Percentiles rank a stretch among this genome's conserved stretches.
Evolutionary conservation across 2,888 invertebrate genomes (phyloP).

Genomic region (Gerris lacustris): DNA sequence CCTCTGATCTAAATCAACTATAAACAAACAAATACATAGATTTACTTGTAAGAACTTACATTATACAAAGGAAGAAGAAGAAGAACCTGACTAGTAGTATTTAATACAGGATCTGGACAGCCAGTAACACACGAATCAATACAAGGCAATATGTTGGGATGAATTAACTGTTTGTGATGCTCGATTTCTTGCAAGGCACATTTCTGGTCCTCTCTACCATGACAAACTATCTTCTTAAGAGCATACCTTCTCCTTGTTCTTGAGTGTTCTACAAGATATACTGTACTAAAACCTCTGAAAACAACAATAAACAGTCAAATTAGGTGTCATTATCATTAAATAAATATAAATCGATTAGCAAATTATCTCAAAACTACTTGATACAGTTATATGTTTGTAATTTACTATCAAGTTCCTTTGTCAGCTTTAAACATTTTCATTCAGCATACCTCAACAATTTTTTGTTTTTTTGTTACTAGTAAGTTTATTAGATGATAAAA

Average conservation of each 20-base stretch:
- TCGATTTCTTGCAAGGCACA: conserved; percentile 59
- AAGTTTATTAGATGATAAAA: too few species aligned
- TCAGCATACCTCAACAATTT: too few species aligned
- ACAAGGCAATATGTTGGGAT: conserved; percentile 60
- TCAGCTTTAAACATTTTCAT: too few species aligned
- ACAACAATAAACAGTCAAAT: conserved; percentile 22
- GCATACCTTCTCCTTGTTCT: conserved; percentile 55
- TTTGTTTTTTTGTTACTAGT: too few species aligned
- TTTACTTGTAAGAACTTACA: too few species aligned
- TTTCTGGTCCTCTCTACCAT: conserved; percentile 62
- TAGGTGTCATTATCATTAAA: not conserved
- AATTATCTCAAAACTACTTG: conserved; percentile 5
- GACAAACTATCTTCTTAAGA: conserved; percentile 67
- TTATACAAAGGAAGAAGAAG: conserved; percentile 63
- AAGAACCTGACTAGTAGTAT: conserved; percentile 56
- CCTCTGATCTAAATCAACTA: too few species aligned
- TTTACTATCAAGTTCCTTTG: too few species aligned
- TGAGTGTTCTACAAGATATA: conserved; percentile 60
- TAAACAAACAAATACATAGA: too few species aligned
- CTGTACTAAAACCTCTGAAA: conserved; percentile 66
- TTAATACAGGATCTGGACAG: conserved; percentile 49
- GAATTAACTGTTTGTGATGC: conserved; percentile 54
- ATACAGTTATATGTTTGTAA: not conserved
- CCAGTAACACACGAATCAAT: conserved; percentile 54
- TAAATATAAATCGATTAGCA: not conserved